Base-by-base conservation (phyloP, 2,797 vertebrate species). In the Melanotaenia pygmaea region DNA sequence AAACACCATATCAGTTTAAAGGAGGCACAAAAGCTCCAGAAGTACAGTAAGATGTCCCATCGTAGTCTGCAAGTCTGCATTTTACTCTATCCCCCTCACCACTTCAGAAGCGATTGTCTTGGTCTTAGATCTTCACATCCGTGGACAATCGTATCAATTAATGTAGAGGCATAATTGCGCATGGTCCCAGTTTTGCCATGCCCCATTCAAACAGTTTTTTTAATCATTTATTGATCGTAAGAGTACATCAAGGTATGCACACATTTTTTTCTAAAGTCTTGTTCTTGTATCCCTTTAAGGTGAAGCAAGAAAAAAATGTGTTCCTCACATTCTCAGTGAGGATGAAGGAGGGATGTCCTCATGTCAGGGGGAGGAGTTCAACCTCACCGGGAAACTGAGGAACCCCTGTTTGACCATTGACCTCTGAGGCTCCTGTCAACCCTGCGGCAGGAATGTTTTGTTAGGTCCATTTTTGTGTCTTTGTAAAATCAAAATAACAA, bases 401-500 rank as follows among this genome's bases (percentile, higher is more conserved):
- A 89, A 84, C 13, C 58, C 88, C 71, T 64, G 24, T 80, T 79
- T 88, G 82, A 92, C 89, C 88, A 73, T 74, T 57, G 67, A 89
- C 79, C 86, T 89, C 74, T 85, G 84, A 87, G 77, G 82, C 89
- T 91, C 85, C 86, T 81, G 79, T 79, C 20, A 73, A 76, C 81
- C 86, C 86, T 59, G 67, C 73, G 83, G 86, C 74, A 76, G 77
- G 80, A 74, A 84, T 81, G 84, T 67, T 62, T 88, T 67, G 82
- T 76, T 81, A 91, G 91, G 91, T 91, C 90, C 89, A 75, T 87
- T 90, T 90, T 88, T 74, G 90, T 91, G 88, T 91, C 91, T 84
- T 86, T 69, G 65, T 84, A 90, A 90, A 91, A 94, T 86, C 81
- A 89, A 93, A 93, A 88, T 82, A 91, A 94, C 86, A 89, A 94